Evolutionary conservation across 2,797 vertebrate genomes (phyloP), one percentile per base, ranked within the genome.

Genomic region (Crax fasciolata): DNA sequence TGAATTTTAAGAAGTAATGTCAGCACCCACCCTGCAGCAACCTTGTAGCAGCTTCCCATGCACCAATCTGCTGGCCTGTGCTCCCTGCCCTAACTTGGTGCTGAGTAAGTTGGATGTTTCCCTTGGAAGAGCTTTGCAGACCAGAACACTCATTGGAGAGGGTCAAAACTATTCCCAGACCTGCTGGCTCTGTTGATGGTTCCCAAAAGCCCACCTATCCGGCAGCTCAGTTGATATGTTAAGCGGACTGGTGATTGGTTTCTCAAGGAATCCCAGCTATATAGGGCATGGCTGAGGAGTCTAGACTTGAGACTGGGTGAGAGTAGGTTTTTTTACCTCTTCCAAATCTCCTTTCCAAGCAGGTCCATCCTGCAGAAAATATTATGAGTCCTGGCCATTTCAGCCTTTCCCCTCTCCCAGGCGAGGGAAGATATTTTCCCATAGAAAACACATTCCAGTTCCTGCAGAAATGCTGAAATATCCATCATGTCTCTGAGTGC

Each of bases 31-130:
- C 41, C 61, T 61, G 52, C 25, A n/a, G 46, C n/a, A 59, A 39
- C 41, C 52, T 35, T 43, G 17, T 24, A 61, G 66, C 32, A 73
- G 25, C 24, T 84, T 71, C 51, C n/a, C 16, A 7, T 44, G 28
- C 23, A 68, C 27, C 4, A 24, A 23, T 4, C 11, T 0, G 0
- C 8, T 7, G 43, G 30, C 49, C 21, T 3, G 0, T 49, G 43
- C 9, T 15, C 35, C 24, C 32, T 49, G 11, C 32, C 54, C 67
- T 61, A 52, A 66, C 27, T 19, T 2, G 1, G 12, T 10, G 2
- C 38, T 51, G 44, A 75, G 71, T 25, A 63, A 15, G 4, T 54
- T 59, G 32, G 41, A 8, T 35, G 10, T 54, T 52, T 71, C 15
- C 17, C 9, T 18, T 43, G 14, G 32, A 65, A 52, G 65, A 81